A percentile compares a stretch with the other conserved stretches of the same genome.
Conservation (phyloP, 2,888 invertebrate genomes). For the Drosophila mettleri region DNA sequence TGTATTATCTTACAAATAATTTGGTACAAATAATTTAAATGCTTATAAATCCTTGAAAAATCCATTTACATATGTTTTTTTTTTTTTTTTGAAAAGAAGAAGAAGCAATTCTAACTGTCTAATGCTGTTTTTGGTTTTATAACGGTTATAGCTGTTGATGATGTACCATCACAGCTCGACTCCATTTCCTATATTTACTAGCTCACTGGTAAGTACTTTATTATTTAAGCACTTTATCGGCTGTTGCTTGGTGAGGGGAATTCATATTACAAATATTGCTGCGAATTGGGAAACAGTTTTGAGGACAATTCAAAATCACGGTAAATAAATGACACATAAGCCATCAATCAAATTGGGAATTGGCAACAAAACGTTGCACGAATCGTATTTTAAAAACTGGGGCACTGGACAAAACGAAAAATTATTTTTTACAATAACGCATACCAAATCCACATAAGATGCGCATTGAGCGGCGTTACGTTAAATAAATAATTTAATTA, state of each 20-base stretch:
- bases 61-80: too few relatives aligned
- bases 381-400: conserved; percentile 28
- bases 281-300: conserved; percentile 60
- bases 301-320: conserved; percentile 37
- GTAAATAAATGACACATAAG: conserved; percentile 55
- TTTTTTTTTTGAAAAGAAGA: too few relatives aligned
- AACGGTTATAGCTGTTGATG: neutral
- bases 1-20: neutral
- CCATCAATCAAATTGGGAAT: conserved; percentile 58
- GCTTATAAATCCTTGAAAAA: neutral
- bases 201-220: conserved; percentile 7
- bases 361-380: conserved; percentile 26
- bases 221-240: too few relatives aligned
- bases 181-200: neutral
- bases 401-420: conserved; percentile 31
- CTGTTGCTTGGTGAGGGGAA: conserved; percentile 31
- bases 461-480: conserved; percentile 27
- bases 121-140: neutral
- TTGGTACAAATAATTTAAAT: neutral
- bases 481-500: conserved; percentile 77
- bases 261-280: conserved; percentile 55
- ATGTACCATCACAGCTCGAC: neutral
- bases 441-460: conserved; percentile 26
- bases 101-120: neutral
- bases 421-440: conserved; percentile 42